Evolutionary conservation across 2,113 vertebrate genomes (phyloP), one percentile per base, ranked within the genome.

Genomic region (Oryzias melastigma): DNA sequence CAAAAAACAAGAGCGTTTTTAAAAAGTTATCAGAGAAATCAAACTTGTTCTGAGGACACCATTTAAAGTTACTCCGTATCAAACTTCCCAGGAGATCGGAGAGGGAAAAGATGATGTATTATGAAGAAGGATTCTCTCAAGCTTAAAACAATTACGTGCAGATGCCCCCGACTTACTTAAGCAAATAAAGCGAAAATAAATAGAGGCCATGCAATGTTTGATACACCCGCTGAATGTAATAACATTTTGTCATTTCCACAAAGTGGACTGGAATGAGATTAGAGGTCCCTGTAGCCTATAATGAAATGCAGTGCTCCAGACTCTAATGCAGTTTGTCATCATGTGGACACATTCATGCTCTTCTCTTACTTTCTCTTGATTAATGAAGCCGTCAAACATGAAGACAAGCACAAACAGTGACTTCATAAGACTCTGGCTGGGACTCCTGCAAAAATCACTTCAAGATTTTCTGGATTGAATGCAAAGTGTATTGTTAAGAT

Each of bases 231-330:
- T 82, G 81, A 87, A 91, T 78, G 76, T 89, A 91, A 91, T 91
- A 90, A 89, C 90, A 91, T 90, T 89, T 80, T 87, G 85, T 79
- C 80, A 75, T 89, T 89, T 88, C 87, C 86, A 89, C 86, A 91
- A 90, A 92, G 91, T 92, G 91, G 87, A 89, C 65, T 53, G 78
- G 84, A 93, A 92, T 92, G 84, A 89, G 85, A 92, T 92, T 92
- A 92, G 80, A 82, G 73, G 88, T 89, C 89, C 91, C 90, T 84
- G 69, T 74, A 87, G 89, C 63, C 80, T 70, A 62, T 89, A 92
- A 92, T 92, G 87, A 91, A 92, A 90, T 79, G 90, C 68, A 68
- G 75, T 68, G 80, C 71, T 77, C 70, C 41, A 35, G 45, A 85
- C 73, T 72, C 69, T 87, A 88, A 90, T 91, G 89, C 85, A 85